Percentiles rank a stretch among this genome's conserved stretches.
Evolutionary conservation across 2,113 vertebrate genomes (phyloP).

Genomic region (Trachemys scripta): DNA sequence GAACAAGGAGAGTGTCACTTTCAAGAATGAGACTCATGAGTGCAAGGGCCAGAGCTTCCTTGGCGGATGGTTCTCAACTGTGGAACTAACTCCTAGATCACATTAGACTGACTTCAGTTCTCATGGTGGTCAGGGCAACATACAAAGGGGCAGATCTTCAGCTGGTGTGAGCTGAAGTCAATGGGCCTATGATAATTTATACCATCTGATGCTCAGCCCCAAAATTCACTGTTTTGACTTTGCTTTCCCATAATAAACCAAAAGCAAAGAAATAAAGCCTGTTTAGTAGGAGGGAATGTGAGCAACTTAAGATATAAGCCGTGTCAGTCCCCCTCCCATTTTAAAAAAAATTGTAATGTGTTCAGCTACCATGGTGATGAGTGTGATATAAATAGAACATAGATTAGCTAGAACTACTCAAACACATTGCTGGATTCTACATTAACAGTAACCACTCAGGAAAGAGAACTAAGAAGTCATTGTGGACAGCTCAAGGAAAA

Average conservation of each 20-base stretch:
- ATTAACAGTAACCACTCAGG: slow-evolving; percentile 46
- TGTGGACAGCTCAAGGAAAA: slow-evolving; percentile 55
- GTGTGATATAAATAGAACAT: slow-evolving; percentile 69
- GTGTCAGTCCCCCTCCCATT: not conserved
- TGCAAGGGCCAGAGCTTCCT: not conserved
- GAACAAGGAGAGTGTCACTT: slow-evolving; percentile 10
- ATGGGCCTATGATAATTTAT: not conserved
- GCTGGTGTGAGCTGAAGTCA: not conserved
- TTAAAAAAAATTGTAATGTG: slow-evolving; percentile 23
- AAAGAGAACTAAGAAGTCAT: slow-evolving; percentile 37
- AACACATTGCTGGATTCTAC: slow-evolving; percentile 56
- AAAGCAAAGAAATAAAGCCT: not conserved
- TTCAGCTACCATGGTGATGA: slow-evolving; percentile 76
- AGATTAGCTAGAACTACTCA: slow-evolving; percentile 54
- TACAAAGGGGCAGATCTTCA: slow-evolving; percentile 38
- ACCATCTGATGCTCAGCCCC: not conserved
- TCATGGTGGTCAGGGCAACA: slow-evolving; percentile 12
- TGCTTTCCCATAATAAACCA: not conserved
- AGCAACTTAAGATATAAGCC: slow-evolving; percentile 58
- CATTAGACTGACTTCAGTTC: slow-evolving; percentile 45
- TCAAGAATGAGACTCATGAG: not conserved
- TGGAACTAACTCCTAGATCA: not conserved
- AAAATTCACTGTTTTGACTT: not conserved
- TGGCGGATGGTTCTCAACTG: not conserved
- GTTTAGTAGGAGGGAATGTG: slow-evolving; percentile 44